Evolutionary conservation across 2,797 vertebrate genomes (phyloP), one percentile per base, ranked within the genome.

Genomic region (Sciurus carolinensis): DNA sequence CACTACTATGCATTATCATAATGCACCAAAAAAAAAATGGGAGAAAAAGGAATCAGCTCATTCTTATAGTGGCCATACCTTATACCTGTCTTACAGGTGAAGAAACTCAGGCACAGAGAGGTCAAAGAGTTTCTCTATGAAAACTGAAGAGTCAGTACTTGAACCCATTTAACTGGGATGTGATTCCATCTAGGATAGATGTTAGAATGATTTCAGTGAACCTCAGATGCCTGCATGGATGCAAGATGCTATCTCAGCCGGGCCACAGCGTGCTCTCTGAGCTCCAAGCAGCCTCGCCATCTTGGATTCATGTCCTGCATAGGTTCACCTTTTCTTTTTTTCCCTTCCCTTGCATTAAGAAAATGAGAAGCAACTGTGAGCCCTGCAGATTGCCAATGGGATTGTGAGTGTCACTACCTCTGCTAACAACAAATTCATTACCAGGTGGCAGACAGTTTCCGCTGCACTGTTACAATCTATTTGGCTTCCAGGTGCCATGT

Each of bases 291-390:
- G 62, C 73, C 44, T 26, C 0, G 8, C 28, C 85, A 50, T 11
- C 0, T 90, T 90, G 87, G 20, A 96, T 2, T 10, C 95, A 95
- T 75, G 57, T 24, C 94, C 95, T 71, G 8, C n/a, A 28, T 4
- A 28, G 90, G 50, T 33, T 0, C 44, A 33, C 85, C 66, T 94
- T 80, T 83, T 95, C 92, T 97, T 96, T 95, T 95, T 94, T 97
- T 93, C 75, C 97, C 71, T 10, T 69, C 66, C 20, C 59, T 98
- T 97, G 90, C 94, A 90, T 94, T 94, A 97, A 0, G 0, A 97
- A 98, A 98, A 96, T 7, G 93, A 97, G 97, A 97, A 98, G 97
- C 98, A 98, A 98, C 98, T 98, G 97, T 95, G 97, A 98, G 90
- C 87, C 96, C 96, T 97, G 95, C 94, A 42, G 96, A 97, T 97